Conservation (phyloP, 2,888 invertebrate species). For the Cryptocheilus praepositus region DNA sequence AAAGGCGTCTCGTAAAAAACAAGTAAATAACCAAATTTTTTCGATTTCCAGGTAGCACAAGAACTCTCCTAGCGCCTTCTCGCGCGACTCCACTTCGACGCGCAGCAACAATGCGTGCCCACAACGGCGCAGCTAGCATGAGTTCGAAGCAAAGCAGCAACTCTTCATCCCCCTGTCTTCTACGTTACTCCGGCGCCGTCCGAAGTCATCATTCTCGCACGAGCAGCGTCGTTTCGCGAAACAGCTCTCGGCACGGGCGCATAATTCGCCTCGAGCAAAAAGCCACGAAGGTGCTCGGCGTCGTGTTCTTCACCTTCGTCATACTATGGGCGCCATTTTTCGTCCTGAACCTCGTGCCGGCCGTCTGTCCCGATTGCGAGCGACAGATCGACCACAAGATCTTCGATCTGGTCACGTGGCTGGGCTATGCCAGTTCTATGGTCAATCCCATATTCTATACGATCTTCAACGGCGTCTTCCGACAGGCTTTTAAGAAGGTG, state of each 20-base stretch:
- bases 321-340: constrained; percentile 98
- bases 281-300: constrained; percentile 95
- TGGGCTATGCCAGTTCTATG: constrained; percentile 95
- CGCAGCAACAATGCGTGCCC: constrained; percentile 80
- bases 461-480: constrained; percentile 95
- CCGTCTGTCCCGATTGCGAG: constrained; percentile 88
- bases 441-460: constrained; percentile 97
- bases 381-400: constrained; percentile 85
- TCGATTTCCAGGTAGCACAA: constrained; percentile 76
- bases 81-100: constrained; percentile 77
- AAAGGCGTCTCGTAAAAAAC: no score
- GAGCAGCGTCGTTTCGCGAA: constrained; percentile 87
- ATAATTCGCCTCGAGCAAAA: constrained; percentile 94
- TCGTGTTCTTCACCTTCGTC: constrained; percentile 96
- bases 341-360: constrained; percentile 90
- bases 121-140: constrained; percentile 72
- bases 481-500: constrained; percentile 92
- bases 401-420: constrained; percentile 92
- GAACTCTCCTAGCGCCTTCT: constrained; percentile 64
- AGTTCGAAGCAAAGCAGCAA: constrained; percentile 65
- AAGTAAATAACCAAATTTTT: no score
- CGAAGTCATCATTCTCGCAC: constrained; percentile 86
- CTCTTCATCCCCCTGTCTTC: constrained; percentile 78
- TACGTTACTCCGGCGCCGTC: constrained; percentile 77
- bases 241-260: constrained; percentile 88